Percentiles rank a stretch among this genome's conserved stretches.
phyloP scores from a whole-genome alignment of 2,113 vertebrate species.

The Zosterops lateralis region DNA sequence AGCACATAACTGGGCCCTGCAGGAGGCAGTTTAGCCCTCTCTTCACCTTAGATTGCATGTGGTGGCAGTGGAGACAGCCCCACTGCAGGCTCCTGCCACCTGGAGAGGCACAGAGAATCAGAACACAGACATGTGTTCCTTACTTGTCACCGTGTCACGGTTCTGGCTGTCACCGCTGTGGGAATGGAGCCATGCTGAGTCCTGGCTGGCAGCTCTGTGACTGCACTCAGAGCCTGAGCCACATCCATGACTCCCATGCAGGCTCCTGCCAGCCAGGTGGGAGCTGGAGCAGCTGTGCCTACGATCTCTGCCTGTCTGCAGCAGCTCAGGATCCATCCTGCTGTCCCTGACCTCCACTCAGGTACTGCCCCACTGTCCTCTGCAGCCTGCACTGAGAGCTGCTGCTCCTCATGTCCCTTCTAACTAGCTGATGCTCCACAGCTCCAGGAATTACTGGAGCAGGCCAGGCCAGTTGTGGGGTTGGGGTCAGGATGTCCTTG shows the following conservation, averaged over 20 bases:
- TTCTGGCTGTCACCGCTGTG: background rate
- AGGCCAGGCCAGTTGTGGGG: background rate
- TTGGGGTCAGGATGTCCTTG: background rate
- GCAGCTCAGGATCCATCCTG: background rate
- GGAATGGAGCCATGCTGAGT: background rate
- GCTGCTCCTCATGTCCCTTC: background rate
- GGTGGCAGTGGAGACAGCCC: background rate
- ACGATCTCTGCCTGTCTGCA: background rate
- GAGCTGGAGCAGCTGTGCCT: background rate
- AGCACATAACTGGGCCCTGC: background rate
- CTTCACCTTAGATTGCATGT: background rate
- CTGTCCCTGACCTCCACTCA: background rate
- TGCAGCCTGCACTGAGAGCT: conserved; percentile 1
- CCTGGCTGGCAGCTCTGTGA: background rate
- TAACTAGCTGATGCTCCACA: background rate
- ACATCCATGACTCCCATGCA: fast-evolving
- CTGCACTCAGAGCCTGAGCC: background rate
- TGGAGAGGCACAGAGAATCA: background rate
- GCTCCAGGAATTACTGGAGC: background rate
- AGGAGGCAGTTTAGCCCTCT: background rate
- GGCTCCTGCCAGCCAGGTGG: background rate
- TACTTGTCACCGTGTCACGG: fast-evolving
- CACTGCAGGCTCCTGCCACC: background rate
- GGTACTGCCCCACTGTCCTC: background rate
- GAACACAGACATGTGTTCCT: background rate